Conservation (phyloP, 2,113 vertebrate genomes). For the Prunella fulvescens region DNA sequence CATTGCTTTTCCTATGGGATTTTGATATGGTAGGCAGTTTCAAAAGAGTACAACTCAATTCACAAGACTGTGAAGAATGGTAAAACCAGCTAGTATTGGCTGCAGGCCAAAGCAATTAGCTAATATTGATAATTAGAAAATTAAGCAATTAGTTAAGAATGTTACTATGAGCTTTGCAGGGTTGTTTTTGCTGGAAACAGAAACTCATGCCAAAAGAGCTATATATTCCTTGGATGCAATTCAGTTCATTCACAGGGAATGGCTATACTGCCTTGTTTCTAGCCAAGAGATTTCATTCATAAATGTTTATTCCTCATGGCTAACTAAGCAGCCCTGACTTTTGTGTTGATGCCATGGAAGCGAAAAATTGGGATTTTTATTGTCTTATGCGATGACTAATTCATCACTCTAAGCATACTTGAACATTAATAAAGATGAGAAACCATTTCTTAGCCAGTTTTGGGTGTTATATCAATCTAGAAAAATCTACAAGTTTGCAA, state of each 20-base stretch:
- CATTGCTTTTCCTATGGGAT: neutral
- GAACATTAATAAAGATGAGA: neutral
- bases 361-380: neutral
- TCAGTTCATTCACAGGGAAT: neutral
- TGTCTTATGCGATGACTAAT: neutral
- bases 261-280: neutral
- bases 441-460: neutral
- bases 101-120: neutral
- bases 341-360: neutral
- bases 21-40: neutral
- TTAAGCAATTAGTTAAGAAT: neutral
- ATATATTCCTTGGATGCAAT: neutral
- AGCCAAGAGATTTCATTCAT: neutral
- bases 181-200: neutral
- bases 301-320: neutral
- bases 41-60: neutral
- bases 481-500: neutral
- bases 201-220: neutral
- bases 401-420: neutral
- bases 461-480: neutral
- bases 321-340: neutral
- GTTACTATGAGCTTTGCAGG: neutral
- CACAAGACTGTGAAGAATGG: neutral
- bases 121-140: conserved; percentile 23
- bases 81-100: neutral